Base-by-base conservation (phyloP, 1,140 invertebrate species). In the Pogonus chalceus region DNA sequence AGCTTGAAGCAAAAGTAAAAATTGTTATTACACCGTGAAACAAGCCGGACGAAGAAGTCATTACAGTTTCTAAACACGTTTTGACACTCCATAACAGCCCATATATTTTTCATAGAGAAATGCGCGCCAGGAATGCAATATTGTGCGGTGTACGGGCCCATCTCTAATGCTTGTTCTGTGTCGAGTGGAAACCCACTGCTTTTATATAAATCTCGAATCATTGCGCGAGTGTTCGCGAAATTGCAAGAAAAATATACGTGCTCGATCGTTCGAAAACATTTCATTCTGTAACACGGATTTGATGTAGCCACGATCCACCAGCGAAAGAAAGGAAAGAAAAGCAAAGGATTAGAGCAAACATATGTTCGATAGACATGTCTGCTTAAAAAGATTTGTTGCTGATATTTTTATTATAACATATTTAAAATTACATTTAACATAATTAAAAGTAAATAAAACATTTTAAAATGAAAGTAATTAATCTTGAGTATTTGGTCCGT, bases 51-150 rank as follows among this genome's bases (percentile, higher is more conserved):
- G 37, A 43, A 43, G 18, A 43, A 43, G 37, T 43, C 37, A 43
- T 43, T 43, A 43, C 37, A 43, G 37, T 43, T 43, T 43, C 37
- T 43, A 43, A 43, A 43, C 37, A 43, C 37, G 37, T 43, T 43
- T 43, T 16, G 18, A 43, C 37, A 43, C 37, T 43, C 37, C 18
- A 43, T 43, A 43, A 43, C 9, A 43, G 9, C 9, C 37, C 37
- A 43, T 43, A 43, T 43, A 43, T 43, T 43, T 43, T 43, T 43
- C 37, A 43, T 43, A 43, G 9, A 43, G 37, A 18, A 43, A 3
- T 43, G 37, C 37, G 18, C 9, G 18, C 3, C 7, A 43, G 37
- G 37, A 43, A 43, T 43, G 37, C 18, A 43, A 43, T 43, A 43
- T 43, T 43, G 37, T 43, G 37, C 9, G 7, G 18, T 3, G 18